These are phyloP conservation scores for Psittacara wagleri DNA, from an alignment of 2,113 vertebrate genomes.

Conservation along the genomic window DNA sequence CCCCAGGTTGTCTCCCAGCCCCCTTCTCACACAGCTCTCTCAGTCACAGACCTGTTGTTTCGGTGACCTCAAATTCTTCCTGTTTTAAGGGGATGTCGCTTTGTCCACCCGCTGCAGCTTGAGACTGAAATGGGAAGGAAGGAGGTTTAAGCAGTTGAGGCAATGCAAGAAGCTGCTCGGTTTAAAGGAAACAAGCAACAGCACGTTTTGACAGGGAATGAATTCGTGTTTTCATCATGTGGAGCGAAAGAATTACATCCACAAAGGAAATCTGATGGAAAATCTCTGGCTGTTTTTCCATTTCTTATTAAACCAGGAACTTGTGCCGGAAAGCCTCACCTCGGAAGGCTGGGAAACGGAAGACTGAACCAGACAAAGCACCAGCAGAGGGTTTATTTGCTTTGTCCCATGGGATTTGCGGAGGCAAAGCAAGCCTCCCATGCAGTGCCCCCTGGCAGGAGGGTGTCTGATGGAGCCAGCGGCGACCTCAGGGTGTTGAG, in stretches of 20 bases:
- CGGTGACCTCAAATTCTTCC: slow-evolving; percentile 86
- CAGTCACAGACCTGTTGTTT: slow-evolving; percentile 82
- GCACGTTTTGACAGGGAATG: rapidly evolving
- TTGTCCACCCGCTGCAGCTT: slow-evolving; percentile 78
- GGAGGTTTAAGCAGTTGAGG: background rate
- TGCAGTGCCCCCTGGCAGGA: background rate
- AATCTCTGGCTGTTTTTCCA: background rate
- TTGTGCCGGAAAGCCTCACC: background rate
- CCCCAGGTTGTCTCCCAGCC: background rate
- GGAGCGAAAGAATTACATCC: background rate
- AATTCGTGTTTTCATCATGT: rapidly evolving
- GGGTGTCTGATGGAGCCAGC: background rate
- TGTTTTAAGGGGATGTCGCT: slow-evolving; percentile 83
- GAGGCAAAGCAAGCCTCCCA: background rate
- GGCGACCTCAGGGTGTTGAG: rapidly evolving
- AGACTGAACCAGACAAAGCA: background rate
- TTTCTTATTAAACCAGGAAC: background rate
- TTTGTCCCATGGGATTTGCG: background rate
- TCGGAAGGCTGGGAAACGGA: background rate
- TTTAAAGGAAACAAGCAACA: background rate
- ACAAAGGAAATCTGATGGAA: background rate
- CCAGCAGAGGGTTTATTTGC: background rate
- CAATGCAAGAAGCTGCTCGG: background rate
- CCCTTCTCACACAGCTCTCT: background rate
- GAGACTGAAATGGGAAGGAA: slow-evolving; percentile 80